Percentiles rank a stretch among this genome's conserved stretches.
Conservation (phyloP, 2,113 vertebrate genomes). For the Ursus arctos region DNA sequence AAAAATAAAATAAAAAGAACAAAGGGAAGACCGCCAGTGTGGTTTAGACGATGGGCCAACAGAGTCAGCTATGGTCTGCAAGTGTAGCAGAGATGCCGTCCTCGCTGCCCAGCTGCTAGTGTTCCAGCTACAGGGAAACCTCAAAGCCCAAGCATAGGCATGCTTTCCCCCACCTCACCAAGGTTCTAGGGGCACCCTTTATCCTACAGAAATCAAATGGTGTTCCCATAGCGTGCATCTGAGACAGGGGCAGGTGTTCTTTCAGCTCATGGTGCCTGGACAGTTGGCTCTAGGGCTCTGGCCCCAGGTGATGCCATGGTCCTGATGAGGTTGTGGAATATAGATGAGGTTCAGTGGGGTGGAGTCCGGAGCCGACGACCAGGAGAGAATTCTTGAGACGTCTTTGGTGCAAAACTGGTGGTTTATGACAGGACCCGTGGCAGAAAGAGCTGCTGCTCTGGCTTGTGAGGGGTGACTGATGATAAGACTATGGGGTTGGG, state of each 20-base stretch:
- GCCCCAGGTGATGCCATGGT: no score
- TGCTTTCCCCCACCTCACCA: background rate
- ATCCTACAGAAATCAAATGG: background rate
- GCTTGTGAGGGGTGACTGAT: no score
- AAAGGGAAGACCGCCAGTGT: background rate
- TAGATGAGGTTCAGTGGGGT: no score
- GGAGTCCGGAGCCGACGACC: no score
- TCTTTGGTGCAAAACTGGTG: no score
- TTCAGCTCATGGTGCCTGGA: background rate
- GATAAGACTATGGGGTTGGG: no score
- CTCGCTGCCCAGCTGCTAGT: background rate
- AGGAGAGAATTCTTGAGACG: no score
- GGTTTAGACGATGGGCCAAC: background rate
- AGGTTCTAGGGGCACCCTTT: background rate
- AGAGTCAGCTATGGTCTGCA: background rate
- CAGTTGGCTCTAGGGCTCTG: background rate
- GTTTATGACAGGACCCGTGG: no score
- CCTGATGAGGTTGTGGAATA: no score
- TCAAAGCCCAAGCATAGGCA: background rate
- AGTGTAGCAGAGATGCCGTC: no score
- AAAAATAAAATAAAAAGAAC: background rate
- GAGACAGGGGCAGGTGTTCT: background rate
- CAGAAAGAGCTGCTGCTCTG: no score
- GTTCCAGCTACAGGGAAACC: background rate
- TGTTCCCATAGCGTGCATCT: background rate